Percentiles rank a stretch among this genome's conserved stretches.
These are phyloP conservation scores for Poecilobothrus nobilitatus DNA, from an alignment of 2,888 invertebrate species.

Conservation along the genomic window DNA sequence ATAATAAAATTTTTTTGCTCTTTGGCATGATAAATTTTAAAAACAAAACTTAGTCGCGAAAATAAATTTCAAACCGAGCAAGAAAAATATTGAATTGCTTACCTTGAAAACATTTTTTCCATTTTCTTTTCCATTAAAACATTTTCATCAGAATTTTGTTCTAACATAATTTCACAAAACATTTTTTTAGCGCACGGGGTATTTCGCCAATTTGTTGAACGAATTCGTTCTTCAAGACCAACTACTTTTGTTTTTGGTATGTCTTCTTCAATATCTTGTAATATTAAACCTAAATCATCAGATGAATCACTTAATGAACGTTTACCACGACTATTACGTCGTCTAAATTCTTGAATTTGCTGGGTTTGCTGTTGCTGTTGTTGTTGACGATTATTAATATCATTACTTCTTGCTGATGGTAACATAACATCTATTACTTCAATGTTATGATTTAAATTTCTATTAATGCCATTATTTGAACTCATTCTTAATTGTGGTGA, in stretches of 20 bases:
- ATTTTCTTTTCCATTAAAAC: constrained; percentile 74
- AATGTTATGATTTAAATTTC: no score
- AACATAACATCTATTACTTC: no score
- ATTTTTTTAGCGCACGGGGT: constrained; percentile 69
- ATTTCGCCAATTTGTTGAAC: constrained; percentile 59
- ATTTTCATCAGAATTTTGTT: constrained; percentile 59
- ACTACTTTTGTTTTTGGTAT: constrained; percentile 17
- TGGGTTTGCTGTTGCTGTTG: no score
- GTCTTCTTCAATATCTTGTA: constrained; percentile 31
- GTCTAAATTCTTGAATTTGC: no score
- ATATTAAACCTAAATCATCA: constrained; percentile 41
- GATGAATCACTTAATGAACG: constrained; percentile 36
- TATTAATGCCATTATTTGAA: no score
- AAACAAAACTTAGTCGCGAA: background rate
- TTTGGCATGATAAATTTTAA: background rate
- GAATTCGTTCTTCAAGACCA: constrained; percentile 41
- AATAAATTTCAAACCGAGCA: no score
- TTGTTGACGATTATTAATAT: no score
- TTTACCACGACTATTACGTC: no score
- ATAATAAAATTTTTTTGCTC: no score
- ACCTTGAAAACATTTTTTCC: constrained; percentile 63
- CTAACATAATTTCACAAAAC: constrained; percentile 66
- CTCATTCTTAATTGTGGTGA: constrained; percentile 11
- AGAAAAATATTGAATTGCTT: constrained; percentile 44
- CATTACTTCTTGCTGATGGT: no score